phyloP scores from a whole-genome alignment of 2,888 invertebrate genomes.

The Rhamphomyia laevipes region DNA sequence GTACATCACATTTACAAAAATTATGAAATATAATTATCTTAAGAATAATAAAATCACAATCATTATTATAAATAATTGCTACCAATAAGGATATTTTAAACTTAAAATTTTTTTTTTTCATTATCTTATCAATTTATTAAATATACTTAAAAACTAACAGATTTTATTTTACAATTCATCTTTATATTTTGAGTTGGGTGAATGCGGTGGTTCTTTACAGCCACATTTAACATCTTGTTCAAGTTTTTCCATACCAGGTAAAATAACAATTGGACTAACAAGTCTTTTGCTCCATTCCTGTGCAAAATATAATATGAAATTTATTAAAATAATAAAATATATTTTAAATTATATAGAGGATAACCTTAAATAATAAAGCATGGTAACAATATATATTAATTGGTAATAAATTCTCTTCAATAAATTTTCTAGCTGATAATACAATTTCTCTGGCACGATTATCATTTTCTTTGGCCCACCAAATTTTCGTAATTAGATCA shows the following conservation, averaged over 20 bases:
- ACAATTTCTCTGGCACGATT: slow-evolving; percentile 53
- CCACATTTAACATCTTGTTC: slow-evolving; percentile 34
- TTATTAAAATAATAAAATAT: background rate
- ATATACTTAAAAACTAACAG: background rate
- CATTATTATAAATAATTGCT: background rate
- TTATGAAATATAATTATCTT: background rate
- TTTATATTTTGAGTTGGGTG: slow-evolving; percentile 11
- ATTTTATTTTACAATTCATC: slow-evolving; percentile 27
- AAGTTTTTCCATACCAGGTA: slow-evolving; percentile 53
- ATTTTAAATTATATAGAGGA: background rate
- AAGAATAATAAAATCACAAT: no score
- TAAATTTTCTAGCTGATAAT: slow-evolving; percentile 54
- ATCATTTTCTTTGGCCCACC: slow-evolving; percentile 67
- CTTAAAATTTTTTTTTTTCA: background rate
- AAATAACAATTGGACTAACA: slow-evolving; percentile 41
- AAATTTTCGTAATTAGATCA: slow-evolving; percentile 64
- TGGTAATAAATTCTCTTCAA: slow-evolving; percentile 66
- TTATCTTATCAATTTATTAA: background rate
- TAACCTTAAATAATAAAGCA: slow-evolving; percentile 53
- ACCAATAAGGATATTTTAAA: background rate
- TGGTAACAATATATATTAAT: slow-evolving; percentile 83
- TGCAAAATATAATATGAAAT: slow-evolving; percentile 21
- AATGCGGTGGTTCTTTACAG: slow-evolving; percentile 20
- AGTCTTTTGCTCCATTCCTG: slow-evolving; percentile 65
- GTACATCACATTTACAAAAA: background rate